Evolutionary conservation across 2,797 vertebrate species (phyloP), one percentile per base, ranked within the genome.

Genomic region (Antennarius maculatus): DNA sequence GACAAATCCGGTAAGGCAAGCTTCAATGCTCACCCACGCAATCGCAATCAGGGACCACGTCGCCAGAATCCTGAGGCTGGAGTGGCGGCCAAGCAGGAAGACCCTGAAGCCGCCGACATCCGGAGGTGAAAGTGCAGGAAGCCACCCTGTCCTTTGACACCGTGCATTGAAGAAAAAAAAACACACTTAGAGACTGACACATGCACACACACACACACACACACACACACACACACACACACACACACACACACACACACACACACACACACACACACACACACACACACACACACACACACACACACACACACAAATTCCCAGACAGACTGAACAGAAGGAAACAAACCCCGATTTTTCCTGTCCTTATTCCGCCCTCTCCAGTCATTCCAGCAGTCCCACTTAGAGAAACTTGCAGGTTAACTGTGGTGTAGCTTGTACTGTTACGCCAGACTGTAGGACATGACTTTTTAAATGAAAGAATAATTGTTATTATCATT

Each of bases 371-470:
- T 93, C 92, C 91, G 80, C 93, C 88, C 60, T 92, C 82, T 93
- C 89, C 89, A 95, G 95, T 96, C 97, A 97, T 98, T 98, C 97
- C 97, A 96, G 94, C 93, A 94, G 87, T 86, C 95, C 93, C 95
- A 95, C 94, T 94, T 93, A 93, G 94, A 94, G 23, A 94, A 89
- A 94, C 92, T 85, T 92, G 92, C 95, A 95, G 95, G 94, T 93
- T 94, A 92, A 92, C 91, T 87, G 91, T 94, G 94, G 90, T 93
- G 90, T 94, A 95, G 94, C 93, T 92, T 90, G 88, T 94, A 94
- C 92, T 93, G 91, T 94, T 93, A 94, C 92, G 88, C 85, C 89
- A 90, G 90, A 88, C 83, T 83, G 73, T 91, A 90, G 89, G 87
- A 86, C 86, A 85, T 82, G 56, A 39, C 10, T 54, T 37, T 37